phyloP scores from a whole-genome alignment of 2,113 vertebrate genomes.

The Coryphaenoides rupestris region DNA sequence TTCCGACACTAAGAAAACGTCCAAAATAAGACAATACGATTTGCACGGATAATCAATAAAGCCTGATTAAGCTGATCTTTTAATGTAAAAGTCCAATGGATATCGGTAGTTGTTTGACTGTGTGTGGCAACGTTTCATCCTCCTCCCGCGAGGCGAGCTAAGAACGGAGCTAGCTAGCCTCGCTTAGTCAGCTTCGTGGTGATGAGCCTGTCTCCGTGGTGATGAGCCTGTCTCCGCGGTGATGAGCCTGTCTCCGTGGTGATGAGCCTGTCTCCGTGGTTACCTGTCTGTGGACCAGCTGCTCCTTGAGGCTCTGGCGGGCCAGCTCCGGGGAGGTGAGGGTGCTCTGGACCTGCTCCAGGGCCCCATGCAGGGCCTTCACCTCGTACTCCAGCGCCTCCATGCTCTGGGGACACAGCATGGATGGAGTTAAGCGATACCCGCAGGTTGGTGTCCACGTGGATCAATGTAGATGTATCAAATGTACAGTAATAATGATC shows the following conservation, averaged over 20 bases:
- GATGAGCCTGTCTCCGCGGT: slow-evolving; percentile 93
- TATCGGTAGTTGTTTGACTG: no score
- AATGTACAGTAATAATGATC: no score
- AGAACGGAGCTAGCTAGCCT: no score
- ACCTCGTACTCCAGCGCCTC: slow-evolving; percentile 88
- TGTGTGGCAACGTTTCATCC: no score
- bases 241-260: not conserved
- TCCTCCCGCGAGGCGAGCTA: not conserved
- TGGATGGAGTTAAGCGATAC: not conserved
- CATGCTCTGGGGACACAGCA: slow-evolving; percentile 81
- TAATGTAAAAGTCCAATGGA: no score
- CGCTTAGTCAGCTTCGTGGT: no score
- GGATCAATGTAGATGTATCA: not conserved
- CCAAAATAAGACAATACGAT: no score
- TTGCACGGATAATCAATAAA: no score
- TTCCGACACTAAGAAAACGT: no score
- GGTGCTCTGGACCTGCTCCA: slow-evolving; percentile 86
- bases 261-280: slow-evolving; percentile 1
- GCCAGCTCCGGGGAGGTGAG: slow-evolving; percentile 88
- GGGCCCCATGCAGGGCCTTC: slow-evolving; percentile 80
- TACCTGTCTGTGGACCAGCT: slow-evolving; percentile 93
- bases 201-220: slow-evolving; percentile 1
- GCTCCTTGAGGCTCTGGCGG: slow-evolving; percentile 90
- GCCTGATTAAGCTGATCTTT: no score
- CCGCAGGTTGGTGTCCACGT: not conserved